Percentiles rank a stretch among this genome's conserved stretches.
phyloP scores from a whole-genome alignment of 2,113 vertebrate genomes.

The Tautogolabrus adspersus region DNA sequence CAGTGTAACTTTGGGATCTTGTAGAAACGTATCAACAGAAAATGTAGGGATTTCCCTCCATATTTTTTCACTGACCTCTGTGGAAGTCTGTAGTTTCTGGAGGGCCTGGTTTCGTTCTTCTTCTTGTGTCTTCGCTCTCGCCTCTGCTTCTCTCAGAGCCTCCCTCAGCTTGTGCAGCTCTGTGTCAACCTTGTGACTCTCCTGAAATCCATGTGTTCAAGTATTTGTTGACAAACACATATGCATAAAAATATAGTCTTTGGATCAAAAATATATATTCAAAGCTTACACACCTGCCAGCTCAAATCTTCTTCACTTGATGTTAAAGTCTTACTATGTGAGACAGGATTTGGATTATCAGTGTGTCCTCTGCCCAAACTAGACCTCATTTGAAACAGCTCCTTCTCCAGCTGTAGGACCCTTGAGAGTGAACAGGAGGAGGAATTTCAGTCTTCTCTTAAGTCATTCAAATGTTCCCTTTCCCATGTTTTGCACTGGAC shows the following conservation, averaged over 20 bases:
- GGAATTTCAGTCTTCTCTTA: conserved; percentile 3
- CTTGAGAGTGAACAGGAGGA: conserved; percentile 57
- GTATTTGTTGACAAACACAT: background rate
- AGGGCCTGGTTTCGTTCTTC: conserved; percentile 68
- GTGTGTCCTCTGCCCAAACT: conserved; percentile 57
- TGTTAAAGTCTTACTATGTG: conserved; percentile 34
- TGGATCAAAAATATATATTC: background rate
- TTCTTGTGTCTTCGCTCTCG: conserved; percentile 58
- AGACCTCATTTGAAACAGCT: conserved; percentile 75
- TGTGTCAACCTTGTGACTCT: conserved; percentile 50
- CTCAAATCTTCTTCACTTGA: conserved; percentile 57
- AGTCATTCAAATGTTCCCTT: background rate
- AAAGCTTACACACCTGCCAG: conserved; percentile 49
- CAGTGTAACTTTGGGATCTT: too few species aligned
- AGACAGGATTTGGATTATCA: background rate
- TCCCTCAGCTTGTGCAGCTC: conserved; percentile 70
- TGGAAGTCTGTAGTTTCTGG: conserved; percentile 61
- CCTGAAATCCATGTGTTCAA: conserved; percentile 35
- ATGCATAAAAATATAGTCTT: conserved; percentile 1
- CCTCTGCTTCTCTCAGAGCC: conserved; percentile 71
- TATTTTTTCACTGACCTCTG: conserved; percentile 54
- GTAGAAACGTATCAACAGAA: background rate
- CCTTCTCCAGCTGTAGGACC: conserved; percentile 80
- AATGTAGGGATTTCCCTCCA: background rate
- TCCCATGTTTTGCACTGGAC: background rate